Evolutionary conservation across 2,113 vertebrate species (phyloP).

Genomic region (Pachyramphus minor): DNA sequence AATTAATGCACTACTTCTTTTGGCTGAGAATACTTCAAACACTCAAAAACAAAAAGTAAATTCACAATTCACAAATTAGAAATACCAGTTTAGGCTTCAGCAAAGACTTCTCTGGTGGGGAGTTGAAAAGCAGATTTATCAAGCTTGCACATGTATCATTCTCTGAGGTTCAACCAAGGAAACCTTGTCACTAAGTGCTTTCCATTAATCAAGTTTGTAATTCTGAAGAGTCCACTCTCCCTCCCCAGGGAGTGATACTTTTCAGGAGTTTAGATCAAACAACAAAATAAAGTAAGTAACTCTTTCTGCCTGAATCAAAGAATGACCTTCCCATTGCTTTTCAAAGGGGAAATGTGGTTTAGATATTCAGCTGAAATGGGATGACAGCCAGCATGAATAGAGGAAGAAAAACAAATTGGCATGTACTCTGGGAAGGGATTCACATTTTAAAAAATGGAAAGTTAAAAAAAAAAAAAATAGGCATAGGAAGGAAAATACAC

Average conservation of each 20-base stretch:
- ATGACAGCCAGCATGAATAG: neutral
- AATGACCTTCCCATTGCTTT: neutral
- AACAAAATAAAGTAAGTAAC: neutral
- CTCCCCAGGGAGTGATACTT: neutral
- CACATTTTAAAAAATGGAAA: neutral
- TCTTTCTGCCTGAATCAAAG: neutral
- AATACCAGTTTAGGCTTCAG: neutral
- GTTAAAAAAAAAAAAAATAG: neutral
- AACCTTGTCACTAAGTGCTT: neutral
- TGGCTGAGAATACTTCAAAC: neutral
- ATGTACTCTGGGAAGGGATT: neutral
- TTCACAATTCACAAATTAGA: neutral
- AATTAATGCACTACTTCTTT: neutral
- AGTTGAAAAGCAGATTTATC: neutral
- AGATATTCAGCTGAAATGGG: constrained; percentile 32
- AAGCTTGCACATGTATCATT: neutral
- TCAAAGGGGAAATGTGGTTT: neutral
- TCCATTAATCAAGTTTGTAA: neutral
- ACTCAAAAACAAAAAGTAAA: neutral
- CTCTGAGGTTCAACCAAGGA: neutral
- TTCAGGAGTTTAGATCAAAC: neutral
- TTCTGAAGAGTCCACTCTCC: neutral
- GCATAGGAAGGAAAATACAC: neutral
- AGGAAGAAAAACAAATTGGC: neutral
- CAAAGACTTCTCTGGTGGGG: neutral